Evolutionary conservation across 2,797 vertebrate species (phyloP), one percentile per base, ranked within the genome.

Genomic region (Eulemur albifrons): DNA sequence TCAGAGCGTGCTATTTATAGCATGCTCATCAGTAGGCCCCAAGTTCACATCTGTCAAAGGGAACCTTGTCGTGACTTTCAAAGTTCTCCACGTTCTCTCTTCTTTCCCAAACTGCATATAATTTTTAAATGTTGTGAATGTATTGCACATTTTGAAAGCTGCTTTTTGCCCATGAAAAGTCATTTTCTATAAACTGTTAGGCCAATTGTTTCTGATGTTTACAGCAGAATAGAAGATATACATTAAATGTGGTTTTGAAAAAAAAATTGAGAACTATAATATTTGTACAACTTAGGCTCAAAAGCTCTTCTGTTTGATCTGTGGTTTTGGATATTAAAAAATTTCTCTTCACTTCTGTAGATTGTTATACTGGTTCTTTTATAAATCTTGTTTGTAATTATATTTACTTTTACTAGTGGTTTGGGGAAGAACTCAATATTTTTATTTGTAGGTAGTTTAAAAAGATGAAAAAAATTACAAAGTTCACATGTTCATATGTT

Each of bases 1-100:
- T 97, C 92, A 96, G 96, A 95, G 65, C 79, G 15, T 11, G 4
- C 97, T 99, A 98, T 98, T 98, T 98, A 98, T 98, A 98, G 97
- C 96, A 97, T 48, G 87, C 86, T 86, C 88, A 93, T 97, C 97
- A 97, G 94, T 96, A 96, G 96, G 92, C 94, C 69, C 82, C 35
- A 63, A 86, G 95, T 97, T 98, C 97, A 87, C 96, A 96, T 97
- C 96, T 98, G 88, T 96, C 95, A 96, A 97, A 98, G 96, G 97
- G 98, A 98, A 97, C 87, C 93, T 96, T 96, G 90, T 97, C 35
- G 50, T 98, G 96, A 98, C 97, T 97, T 98, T 98, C 97, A 98
- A 95, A 98, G 95, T 97, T 96, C 96, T 97, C 96, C 97, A 72
- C 97, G 93, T 86, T 57, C 81, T 96, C 90, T 97, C 81, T 98